A percentile compares a stretch with the other conserved stretches of the same genome.
Evolutionary conservation across 2,113 vertebrate genomes (phyloP).

Genomic region (Ammodytes marinus): DNA sequence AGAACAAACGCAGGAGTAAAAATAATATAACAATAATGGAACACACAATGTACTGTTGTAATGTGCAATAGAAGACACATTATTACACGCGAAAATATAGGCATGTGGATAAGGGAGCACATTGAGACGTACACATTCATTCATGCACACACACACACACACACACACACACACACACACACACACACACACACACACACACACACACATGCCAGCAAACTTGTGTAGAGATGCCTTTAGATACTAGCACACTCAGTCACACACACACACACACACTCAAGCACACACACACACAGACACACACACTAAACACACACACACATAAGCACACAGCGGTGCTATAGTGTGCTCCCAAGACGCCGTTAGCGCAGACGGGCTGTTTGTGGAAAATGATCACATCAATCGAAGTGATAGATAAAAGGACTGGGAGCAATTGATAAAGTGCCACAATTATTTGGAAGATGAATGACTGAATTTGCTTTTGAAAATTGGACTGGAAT

Average conservation of each 20-base stretch:
- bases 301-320: conserved; percentile 22
- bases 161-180: conserved; percentile 6
- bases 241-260: conserved; percentile 8
- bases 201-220: neutral
- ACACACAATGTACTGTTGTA: conserved; percentile 51
- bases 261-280: conserved; percentile 28
- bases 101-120: conserved; percentile 14
- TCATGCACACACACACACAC: neutral
- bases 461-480: conserved; percentile 86
- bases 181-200: neutral
- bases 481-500: conserved; percentile 85
- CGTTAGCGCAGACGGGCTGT: conserved; percentile 73
- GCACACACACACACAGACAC: conserved; percentile 23
- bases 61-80: conserved; percentile 28
- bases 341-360: conserved; percentile 66
- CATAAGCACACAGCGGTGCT: conserved; percentile 28
- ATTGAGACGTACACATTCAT: conserved; percentile 19
- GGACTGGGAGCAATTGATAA: conserved; percentile 83
- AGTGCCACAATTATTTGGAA: conserved; percentile 86
- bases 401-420: conserved; percentile 87
- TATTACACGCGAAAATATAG: conserved; percentile 27
- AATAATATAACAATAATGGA: conserved; percentile 44
- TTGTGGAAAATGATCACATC: conserved; percentile 85
- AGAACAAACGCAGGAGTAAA: conserved; percentile 36
- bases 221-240: conserved; percentile 49